Evolutionary conservation across 2,797 vertebrate genomes (phyloP).

Genomic region (Mastacembelus armatus): DNA sequence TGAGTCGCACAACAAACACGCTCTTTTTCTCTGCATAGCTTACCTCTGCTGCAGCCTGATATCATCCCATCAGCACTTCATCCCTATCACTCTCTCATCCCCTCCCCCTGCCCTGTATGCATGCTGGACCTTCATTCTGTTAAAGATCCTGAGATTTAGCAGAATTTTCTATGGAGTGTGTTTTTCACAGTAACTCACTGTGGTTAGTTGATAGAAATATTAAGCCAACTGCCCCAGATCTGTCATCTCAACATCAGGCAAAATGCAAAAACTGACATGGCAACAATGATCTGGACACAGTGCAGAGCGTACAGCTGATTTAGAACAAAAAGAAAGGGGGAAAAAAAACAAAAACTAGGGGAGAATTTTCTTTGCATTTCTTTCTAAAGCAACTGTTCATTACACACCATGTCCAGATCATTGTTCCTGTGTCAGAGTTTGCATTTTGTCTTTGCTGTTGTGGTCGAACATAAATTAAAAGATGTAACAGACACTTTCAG

Average conservation of each 20-base stretch:
- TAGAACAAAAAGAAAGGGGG: too few species aligned
- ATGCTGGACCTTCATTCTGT: constrained; percentile 44
- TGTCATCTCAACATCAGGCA: constrained; percentile 26
- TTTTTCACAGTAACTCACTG: constrained; percentile 40
- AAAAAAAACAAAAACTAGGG: background rate
- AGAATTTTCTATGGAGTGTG: constrained; percentile 15
- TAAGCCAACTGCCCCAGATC: constrained; percentile 37
- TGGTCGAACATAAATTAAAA: constrained; percentile 1
- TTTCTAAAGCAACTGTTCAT: background rate
- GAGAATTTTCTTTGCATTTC: background rate
- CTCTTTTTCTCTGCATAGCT: constrained; percentile 65
- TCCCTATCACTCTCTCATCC: constrained; percentile 55
- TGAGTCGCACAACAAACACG: constrained; percentile 76
- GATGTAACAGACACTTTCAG: constrained; percentile 26
- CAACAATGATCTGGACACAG: constrained; percentile 37
- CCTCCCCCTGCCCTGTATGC: constrained; percentile 61
- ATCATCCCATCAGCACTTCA: constrained; percentile 76
- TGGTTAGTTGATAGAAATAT: constrained; percentile 18
- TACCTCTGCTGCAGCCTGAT: constrained; percentile 73
- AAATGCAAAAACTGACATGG: background rate
- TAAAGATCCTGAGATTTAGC: constrained; percentile 25
- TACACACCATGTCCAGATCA: background rate
- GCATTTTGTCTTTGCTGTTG: too few species aligned
- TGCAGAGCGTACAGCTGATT: background rate
- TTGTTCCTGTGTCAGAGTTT: background rate